phyloP scores from a whole-genome alignment of 2,888 invertebrate species.

The Copidosoma aretas region DNA sequence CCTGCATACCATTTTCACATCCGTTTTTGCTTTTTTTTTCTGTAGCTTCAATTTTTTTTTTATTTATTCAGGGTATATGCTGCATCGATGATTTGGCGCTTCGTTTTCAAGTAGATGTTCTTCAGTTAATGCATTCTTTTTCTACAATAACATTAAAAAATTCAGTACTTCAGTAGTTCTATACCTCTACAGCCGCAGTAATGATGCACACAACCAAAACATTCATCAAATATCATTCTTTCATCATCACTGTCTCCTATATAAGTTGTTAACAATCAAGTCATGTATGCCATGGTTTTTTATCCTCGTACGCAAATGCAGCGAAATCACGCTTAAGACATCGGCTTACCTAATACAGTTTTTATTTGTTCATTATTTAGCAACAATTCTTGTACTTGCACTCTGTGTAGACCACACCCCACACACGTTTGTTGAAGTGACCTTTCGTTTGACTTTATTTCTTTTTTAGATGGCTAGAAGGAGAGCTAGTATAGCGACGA shows the following conservation, averaged over 20 bases:
- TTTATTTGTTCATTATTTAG: conserved; percentile 1
- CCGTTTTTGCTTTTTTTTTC: neutral
- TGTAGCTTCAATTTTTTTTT: neutral
- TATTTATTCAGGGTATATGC: too few relatives aligned
- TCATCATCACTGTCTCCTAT: too few relatives aligned
- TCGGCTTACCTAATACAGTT: conserved; percentile 12
- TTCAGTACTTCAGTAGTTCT: too few relatives aligned
- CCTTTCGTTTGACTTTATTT: conserved; percentile 37
- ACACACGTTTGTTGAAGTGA: conserved; percentile 23
- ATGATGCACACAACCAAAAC: too few relatives aligned
- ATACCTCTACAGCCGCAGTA: too few relatives aligned
- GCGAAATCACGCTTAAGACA: conserved; percentile 33
- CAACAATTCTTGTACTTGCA: conserved; percentile 4
- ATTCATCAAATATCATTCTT: too few relatives aligned
- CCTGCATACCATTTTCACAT: neutral
- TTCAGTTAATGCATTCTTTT: too few relatives aligned
- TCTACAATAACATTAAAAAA: too few relatives aligned
- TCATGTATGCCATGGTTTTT: neutral
- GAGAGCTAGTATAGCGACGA: conserved; percentile 67
- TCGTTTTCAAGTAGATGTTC: too few relatives aligned
- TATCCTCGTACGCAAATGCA: conserved; percentile 10
- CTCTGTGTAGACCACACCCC: neutral
- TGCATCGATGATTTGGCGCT: too few relatives aligned
- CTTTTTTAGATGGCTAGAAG: conserved; percentile 61
- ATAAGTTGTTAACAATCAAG: too few relatives aligned